Base-by-base conservation (phyloP, 1,140 invertebrate genomes). In the Danaus melanippus region DNA sequence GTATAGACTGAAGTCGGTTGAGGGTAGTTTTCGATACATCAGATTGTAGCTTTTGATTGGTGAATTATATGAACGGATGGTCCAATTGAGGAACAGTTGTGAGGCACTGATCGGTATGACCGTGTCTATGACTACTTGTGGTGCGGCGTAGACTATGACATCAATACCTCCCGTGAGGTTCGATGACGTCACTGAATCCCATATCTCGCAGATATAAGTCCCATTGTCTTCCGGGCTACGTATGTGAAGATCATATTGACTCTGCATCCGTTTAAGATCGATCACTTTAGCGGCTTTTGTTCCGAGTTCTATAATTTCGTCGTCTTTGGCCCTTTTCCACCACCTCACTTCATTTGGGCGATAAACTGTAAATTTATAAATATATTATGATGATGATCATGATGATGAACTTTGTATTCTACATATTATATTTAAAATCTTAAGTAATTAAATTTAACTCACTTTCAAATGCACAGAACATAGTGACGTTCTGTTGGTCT, bases 81-180 rank as follows among this genome's bases (percentile, higher is more conserved):
- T 95, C 94, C 94, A 96, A 76, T 95, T 95, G 0, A 95, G 68
- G 74, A 90, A 96, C 46, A 96, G 91, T 76, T 92, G 91, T 10
- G 89, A 88, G 10, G 90, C 89, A 17, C 92, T 93, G 7, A 96
- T 92, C 0, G 93, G 90, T 76, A 93, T 94, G 1, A 93, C 90
- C 51, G 90, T 91, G 70, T 94, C 92, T 55, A 95, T 90, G 50
- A 87, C 89, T 0, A 95, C 88, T 71, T 91, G 89, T 3, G 94
- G 94, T 60, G 89, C 88, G 63, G 93, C 92, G 66, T 91, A 87
- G 1, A 94, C 90, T 54, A 92, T 88, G 1, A 94, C 74, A 10
- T 89, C 86, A 7, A 88, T 64, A 50, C 66, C 56, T 9, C 77
- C 80, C 0, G 65, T 58, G 11, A 81, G 56, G n/a, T 71, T 75